These are phyloP conservation scores for Drosophila barbarae DNA, from an alignment of 2,888 invertebrate species.

Conservation along the genomic window DNA sequence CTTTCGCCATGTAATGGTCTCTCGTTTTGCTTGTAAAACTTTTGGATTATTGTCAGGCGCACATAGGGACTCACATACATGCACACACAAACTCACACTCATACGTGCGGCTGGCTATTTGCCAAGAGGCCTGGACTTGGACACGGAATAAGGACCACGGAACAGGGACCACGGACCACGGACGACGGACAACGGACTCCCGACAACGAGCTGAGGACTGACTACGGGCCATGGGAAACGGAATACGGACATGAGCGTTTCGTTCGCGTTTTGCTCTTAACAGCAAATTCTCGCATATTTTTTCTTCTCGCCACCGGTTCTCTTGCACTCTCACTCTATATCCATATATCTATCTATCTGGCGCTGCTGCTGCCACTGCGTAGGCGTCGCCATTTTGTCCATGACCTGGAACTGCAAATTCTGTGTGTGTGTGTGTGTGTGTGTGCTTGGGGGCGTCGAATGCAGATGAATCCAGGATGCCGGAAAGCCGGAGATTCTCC, in stretches of 20 bases:
- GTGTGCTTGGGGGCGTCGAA: slow-evolving; percentile 12
- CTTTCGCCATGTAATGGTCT: slow-evolving; percentile 66
- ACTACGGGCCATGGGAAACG: slow-evolving; percentile 1
- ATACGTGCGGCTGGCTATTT: slow-evolving; percentile 52
- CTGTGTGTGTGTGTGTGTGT: slow-evolving; percentile 6
- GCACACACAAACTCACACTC: slow-evolving; percentile 5
- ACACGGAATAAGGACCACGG: slow-evolving; percentile 40
- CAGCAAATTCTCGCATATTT: slow-evolving; percentile 70
- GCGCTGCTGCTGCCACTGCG: slow-evolving; percentile 38
- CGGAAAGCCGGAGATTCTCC: slow-evolving; percentile 33
- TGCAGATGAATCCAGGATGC: slow-evolving; percentile 39
- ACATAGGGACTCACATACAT: slow-evolving; percentile 17
- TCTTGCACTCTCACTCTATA: slow-evolving; percentile 28
- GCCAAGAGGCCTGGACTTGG: slow-evolving; percentile 59
- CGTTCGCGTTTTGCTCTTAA: slow-evolving; percentile 58
- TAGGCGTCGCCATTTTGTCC: slow-evolving; percentile 67
- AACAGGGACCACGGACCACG: slow-evolving; percentile 16
- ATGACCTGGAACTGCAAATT: slow-evolving; percentile 57
- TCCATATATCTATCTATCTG: slow-evolving; percentile 29
- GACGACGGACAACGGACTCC: not conserved
- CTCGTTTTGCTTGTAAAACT: slow-evolving; percentile 74
- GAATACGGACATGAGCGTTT: slow-evolving; percentile 33
- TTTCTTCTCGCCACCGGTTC: slow-evolving; percentile 39
- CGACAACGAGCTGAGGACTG: slow-evolving; percentile 23
- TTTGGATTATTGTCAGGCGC: slow-evolving; percentile 72